Percentiles rank a stretch among this genome's conserved stretches.
Conservation (phyloP, 92 coral and sea anemone species). For the Paragorgia papillata region DNA sequence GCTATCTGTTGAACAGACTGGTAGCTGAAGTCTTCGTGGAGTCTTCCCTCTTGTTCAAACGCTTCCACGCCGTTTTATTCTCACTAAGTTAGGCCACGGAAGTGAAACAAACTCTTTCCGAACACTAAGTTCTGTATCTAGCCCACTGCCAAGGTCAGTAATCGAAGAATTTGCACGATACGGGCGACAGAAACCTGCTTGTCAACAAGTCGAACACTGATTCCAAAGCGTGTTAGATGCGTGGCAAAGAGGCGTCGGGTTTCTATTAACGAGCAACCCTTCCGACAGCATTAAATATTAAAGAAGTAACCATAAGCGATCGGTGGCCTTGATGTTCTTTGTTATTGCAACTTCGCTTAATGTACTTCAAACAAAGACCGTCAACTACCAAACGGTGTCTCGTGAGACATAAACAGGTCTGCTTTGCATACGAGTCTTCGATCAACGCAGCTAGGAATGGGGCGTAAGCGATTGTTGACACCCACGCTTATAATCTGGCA, state of each 20-base stretch:
- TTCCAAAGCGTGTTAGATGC: neutral
- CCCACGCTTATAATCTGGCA: constrained; percentile 7
- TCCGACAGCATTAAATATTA: neutral
- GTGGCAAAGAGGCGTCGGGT: neutral
- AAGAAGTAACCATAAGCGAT: neutral
- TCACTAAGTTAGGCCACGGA: neutral
- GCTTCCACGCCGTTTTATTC: neutral
- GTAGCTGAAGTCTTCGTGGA: no score
- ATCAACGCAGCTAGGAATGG: neutral
- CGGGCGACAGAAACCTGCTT: neutral
- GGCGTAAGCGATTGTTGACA: neutral
- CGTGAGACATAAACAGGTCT: neutral
- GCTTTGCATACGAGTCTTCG: neutral
- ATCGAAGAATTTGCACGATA: neutral
- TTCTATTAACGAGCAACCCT: neutral
- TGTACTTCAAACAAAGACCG: neutral
- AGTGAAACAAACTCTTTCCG: neutral
- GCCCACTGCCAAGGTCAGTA: neutral
- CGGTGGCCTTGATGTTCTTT: neutral
- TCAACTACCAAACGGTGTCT: neutral
- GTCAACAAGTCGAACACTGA: neutral
- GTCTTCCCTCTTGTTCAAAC: neutral
- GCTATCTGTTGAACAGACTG: constrained; percentile 3
- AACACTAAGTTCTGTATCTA: neutral
- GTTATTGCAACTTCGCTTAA: neutral